Base-by-base conservation (phyloP, 2,113 vertebrate species). In the Ornithorhynchus anatinus region DNA sequence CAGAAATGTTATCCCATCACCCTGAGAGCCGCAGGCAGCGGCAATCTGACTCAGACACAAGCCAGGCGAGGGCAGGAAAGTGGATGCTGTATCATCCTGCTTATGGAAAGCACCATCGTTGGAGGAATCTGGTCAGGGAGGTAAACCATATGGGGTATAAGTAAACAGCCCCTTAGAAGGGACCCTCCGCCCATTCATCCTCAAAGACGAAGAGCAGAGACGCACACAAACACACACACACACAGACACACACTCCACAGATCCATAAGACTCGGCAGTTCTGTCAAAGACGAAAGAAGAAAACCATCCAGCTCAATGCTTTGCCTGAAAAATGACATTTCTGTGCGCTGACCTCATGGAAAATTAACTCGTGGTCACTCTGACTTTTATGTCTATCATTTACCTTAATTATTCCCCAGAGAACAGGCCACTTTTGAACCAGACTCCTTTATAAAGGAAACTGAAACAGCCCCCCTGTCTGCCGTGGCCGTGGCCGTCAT, bases 321-420 rank as follows among this genome's bases (percentile, higher is more conserved):
- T 82, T 68, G 65, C 66, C 72, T 88, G 80, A 86, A 75, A 84
- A 87, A 88, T 77, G 84, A 88, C 76, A 88, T 87, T 75, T 87
- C 84, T 82, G 62, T 86, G 61, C 79, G 71, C 58, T 88, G 84
- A 89, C 81, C 79, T 90, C 67, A 89, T 80, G 39, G 60, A 88
- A 85, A 88, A 86, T 84, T 81, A 86, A 81, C 73, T 83, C 79
- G 79, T 39, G 57, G 73, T 52, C 79, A 77, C 42, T 76, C 68
- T 72, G 64, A 12, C 47, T 79, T 84, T 84, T 81, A 57, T 84
- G 56, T 56, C 57, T 77, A 57, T 35, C 44, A 47, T 52, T 52
- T 68, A 64, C 52, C 33, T 67, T 42, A 67, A 50, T 74, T 84
- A 78, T 85, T 82, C 86, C 69, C 79, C 78, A 75, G 29, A 75